A percentile compares a stretch with the other conserved stretches of the same genome.
Evolutionary conservation across 1,140 invertebrate genomes (phyloP).

Genomic region (Conus ventricosus): DNA sequence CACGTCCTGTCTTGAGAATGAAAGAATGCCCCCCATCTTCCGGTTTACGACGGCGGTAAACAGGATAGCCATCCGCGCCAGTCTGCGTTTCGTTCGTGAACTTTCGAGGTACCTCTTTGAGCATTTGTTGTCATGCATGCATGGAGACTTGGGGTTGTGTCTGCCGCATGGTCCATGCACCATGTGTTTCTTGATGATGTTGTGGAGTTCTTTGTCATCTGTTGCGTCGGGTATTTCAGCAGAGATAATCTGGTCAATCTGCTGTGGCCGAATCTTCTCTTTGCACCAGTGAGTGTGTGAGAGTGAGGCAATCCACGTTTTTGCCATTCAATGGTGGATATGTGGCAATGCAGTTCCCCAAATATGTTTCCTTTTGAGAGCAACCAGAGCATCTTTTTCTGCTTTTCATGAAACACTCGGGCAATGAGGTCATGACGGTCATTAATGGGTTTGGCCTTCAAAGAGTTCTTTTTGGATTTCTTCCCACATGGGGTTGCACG

Average conservation of each 20-base stretch:
- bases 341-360: not conserved
- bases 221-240: not conserved
- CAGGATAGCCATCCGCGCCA: conserved; percentile 73
- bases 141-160: not conserved
- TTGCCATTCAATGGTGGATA: conserved; percentile 77
- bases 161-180: not conserved
- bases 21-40: conserved; percentile 21
- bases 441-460: conserved; percentile 54
- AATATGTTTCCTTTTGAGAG: conserved; percentile 18
- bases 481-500: conserved; percentile 77
- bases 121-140: not conserved
- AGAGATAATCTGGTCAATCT: not conserved
- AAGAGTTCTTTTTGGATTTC: conserved; percentile 66
- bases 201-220: not conserved
- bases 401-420: conserved; percentile 76
- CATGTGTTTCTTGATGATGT: not conserved
- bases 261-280: conserved; percentile 13
- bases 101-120: not conserved
- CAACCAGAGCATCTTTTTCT: conserved; percentile 67
- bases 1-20: not conserved
- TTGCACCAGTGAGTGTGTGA: conserved; percentile 76
- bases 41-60: conserved; percentile 62
- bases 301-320: conserved; percentile 77
- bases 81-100: not conserved
- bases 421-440: conserved; percentile 74